Conservation (phyloP, 1,140 invertebrate genomes). For the Zaprionus davidi region DNA sequence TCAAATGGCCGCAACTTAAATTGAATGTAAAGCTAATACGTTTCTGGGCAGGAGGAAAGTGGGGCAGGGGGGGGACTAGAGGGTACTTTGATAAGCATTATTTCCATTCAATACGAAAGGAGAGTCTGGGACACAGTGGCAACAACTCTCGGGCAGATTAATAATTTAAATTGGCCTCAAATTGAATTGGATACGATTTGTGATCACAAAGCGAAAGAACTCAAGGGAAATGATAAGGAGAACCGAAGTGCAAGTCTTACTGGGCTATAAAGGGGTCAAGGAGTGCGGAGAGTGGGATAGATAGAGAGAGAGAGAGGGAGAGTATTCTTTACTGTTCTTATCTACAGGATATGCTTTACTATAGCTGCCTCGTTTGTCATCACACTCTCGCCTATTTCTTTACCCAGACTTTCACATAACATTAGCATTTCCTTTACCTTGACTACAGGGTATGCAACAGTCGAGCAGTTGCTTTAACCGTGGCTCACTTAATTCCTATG, state of each 20-base stretch:
- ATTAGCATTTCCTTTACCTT: too few species aligned
- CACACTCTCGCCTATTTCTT: not conserved
- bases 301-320: not conserved
- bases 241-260: too few species aligned
- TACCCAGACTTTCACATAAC: not conserved
- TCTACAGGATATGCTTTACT: too few species aligned
- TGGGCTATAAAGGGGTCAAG: too few species aligned
- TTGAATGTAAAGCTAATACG: conserved; percentile 31
- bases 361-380: too few species aligned
- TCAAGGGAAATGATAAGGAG: conserved; percentile 5
- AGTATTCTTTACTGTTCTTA: not conserved
- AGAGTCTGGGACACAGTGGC: not conserved
- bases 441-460: not conserved
- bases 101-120: not conserved
- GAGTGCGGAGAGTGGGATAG: not conserved
- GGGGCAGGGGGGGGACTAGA: not conserved
- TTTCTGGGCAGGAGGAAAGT: not conserved
- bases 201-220: not conserved
- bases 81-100: not conserved
- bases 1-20: conserved; percentile 51
- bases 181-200: conserved; percentile 40
- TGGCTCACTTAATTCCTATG: not conserved
- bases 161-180: conserved; percentile 35
- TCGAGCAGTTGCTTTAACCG: not conserved
- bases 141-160: conserved; percentile 8